Conservation (phyloP, 2,797 vertebrate genomes). For the Arrhamphus sclerolepis region DNA sequence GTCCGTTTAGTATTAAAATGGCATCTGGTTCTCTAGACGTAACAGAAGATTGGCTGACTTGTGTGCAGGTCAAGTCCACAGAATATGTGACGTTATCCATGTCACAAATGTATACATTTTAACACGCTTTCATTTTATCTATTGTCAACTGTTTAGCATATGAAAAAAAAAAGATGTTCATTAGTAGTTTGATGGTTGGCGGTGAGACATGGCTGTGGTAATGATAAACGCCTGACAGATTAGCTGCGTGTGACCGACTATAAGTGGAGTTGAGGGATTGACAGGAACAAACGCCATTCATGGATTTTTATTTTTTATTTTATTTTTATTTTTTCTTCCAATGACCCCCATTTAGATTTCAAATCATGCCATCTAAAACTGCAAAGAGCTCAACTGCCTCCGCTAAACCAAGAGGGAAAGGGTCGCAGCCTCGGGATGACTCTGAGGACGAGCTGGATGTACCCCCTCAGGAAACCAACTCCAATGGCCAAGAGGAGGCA, state of each 20-base stretch:
- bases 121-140: neutral
- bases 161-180: conserved; percentile 24
- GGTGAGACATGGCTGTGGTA: conserved; percentile 53
- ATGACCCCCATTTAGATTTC: conserved; percentile 73
- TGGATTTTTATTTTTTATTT: conserved; percentile 54
- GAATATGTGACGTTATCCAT: neutral
- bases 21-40: conserved; percentile 12
- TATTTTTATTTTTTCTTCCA: conserved; percentile 22
- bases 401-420: conserved; percentile 76
- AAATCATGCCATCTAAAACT: conserved; percentile 88
- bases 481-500: conserved; percentile 78
- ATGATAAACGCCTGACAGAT: conserved; percentile 64
- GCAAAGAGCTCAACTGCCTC: conserved; percentile 86
- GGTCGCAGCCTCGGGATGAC: conserved; percentile 80
- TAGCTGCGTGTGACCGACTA: conserved; percentile 64
- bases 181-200: conserved; percentile 40
- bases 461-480: conserved; percentile 73
- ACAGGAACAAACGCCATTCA: conserved; percentile 67
- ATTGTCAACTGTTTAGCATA: conserved; percentile 11
- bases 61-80: neutral
- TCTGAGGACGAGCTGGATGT: conserved; percentile 82
- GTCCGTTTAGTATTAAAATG: conserved; percentile 17
- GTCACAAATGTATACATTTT: neutral
- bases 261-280: conserved; percentile 67
- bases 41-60: too few species aligned